Percentiles rank a stretch among this genome's conserved stretches.
Evolutionary conservation across 2,797 vertebrate genomes (phyloP).

Genomic region (Ceryle rudis): DNA sequence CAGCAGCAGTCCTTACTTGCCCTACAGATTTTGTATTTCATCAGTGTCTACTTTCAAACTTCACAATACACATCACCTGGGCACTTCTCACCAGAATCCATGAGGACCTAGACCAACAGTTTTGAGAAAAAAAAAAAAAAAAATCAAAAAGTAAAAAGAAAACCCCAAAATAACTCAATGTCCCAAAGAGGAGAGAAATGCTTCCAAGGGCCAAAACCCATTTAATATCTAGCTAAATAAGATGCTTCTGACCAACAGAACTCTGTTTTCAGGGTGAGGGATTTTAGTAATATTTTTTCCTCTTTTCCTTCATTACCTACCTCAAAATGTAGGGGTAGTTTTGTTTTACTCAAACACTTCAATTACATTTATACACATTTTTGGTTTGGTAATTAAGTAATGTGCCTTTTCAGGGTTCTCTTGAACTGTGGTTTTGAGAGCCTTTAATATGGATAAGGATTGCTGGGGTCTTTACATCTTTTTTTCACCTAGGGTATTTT

Average conservation of each 20-base stretch:
- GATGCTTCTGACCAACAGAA: background rate
- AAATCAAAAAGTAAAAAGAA: background rate
- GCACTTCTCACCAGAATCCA: background rate
- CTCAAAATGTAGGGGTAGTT: background rate
- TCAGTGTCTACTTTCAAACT: background rate
- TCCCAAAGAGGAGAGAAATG: background rate
- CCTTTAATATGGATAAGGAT: background rate
- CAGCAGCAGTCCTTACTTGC: background rate
- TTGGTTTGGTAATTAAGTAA: background rate
- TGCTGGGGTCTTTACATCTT: background rate
- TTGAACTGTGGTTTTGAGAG: background rate
- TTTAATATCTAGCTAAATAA: background rate
- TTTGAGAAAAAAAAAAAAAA: background rate
- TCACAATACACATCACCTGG: background rate
- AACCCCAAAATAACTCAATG: background rate
- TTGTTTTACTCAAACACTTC: background rate
- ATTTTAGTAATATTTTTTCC: background rate
- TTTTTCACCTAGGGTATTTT: background rate
- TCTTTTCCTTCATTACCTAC: background rate
- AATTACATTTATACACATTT: background rate
- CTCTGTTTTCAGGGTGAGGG: background rate
- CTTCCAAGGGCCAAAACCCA: background rate
- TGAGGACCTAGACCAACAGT: background rate
- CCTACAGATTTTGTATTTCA: background rate
- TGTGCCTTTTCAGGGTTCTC: background rate